Base-by-base conservation (phyloP, 2,113 vertebrate genomes). In the Larimichthys polyactis region DNA sequence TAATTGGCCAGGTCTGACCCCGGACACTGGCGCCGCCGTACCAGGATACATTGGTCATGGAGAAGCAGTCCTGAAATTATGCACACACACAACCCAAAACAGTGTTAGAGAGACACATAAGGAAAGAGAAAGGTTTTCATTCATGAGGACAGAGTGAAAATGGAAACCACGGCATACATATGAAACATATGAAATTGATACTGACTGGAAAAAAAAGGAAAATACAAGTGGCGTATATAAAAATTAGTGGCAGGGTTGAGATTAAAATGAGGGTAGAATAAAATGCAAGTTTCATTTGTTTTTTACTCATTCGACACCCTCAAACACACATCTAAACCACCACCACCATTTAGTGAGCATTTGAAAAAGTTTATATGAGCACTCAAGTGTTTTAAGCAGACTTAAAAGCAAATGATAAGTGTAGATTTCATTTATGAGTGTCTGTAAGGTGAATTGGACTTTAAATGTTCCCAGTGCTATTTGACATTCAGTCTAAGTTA, bases 31-130 rank as follows among this genome's bases (percentile, higher is more conserved):
- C 95, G 4, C 97, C 97, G 0, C 97, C 97, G 0, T 97, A 98
- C 97, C 97, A 98, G 29, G 96, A 98, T 55, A 97, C 49, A 1
- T 98, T 97, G 43, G 86, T 88, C 97, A 98, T 98, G 77, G 97
- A 97, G 89, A 98, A 97, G 81, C 97, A 98, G 51, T 97, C 95
- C 97, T 98, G 92, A 36, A 51, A 86, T 22, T 43, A 71, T 0
- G 19, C 24, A 68, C 11, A 62, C 11, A 52, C 19, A 55, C 51
- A 73, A 44, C 65, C 11, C 55, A 17, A 36, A 60, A n/a, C 12
- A 77, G 17, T 59, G 32, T 63, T 4, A 46, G n/a, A 48, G 36
- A 71, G 15, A 72, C 27, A 29, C 5, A 75, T 0, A 24, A 12
- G 11, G 5, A 62, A 3, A 15, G n/a, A 6, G 1, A 24, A 22